Base-by-base conservation (phyloP, 2,797 vertebrate species). In the Poecile montanus region DNA sequence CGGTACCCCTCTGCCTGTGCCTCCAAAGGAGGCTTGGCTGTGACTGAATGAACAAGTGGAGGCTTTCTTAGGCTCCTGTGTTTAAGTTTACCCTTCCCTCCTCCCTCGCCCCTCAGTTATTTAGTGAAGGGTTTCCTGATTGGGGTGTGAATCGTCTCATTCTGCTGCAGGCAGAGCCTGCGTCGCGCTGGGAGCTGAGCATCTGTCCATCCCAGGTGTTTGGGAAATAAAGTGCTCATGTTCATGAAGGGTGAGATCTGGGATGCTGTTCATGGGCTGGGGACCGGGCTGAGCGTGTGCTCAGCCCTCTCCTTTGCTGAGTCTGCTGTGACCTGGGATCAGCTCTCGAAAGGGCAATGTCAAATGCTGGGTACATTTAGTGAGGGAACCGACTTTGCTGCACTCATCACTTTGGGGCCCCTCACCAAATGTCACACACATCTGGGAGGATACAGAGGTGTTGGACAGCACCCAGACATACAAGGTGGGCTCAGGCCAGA, bases 61-160 rank as follows among this genome's bases (percentile, higher is more conserved):
- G 68, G 40, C 44, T 94, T 91, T 92, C 89, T 88, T 14, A 72
- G 85, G 85, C 72, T 74, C 26, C 93, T 58, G 84, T 74, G 87
- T 51, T 67, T 16, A 27, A 60, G 65, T 53, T 85, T 30, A 16
- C 29, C 53, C 42, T 74, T 47, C 61, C 63, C 81, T 80, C 85
- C 68, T 54, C 50, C 48, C 22, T 67, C 8, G 0, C 2, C n/a
- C 47, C 68, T 42, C 2, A 1, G 36, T 32, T 78, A 4, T 62
- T 51, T 7, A 51, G 70, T 7, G 0, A 12, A 51, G 48, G n/a
- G 20, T 25, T 85, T 27, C 9, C 47, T 27, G 82, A 45, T 6
- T 2, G 5, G 3, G n/a, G 3, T 2, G 23, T 6, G 68, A 50
- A 27, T 6, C 1, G 2, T 17, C 17, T 4, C 4, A 8, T 18